phyloP scores from a whole-genome alignment of 2,113 vertebrate species.

The Variabilichromis moorii region DNA sequence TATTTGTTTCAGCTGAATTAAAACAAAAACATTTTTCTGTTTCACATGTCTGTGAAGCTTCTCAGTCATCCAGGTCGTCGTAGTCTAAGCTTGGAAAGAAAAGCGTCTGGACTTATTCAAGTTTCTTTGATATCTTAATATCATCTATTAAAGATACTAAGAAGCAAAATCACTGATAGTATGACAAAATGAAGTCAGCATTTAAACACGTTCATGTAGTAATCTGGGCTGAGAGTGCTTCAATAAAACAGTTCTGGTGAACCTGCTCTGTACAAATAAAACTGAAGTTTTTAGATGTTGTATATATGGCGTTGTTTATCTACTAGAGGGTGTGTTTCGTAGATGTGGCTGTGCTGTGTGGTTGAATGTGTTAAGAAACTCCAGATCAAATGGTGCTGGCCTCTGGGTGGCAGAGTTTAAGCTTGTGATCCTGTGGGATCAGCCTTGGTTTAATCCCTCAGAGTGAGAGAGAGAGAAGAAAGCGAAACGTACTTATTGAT shows the following conservation, averaged over 20 bases:
- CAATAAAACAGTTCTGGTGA: not conserved
- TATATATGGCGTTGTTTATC: not conserved
- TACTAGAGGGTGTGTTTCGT: not conserved
- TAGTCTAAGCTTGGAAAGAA: not conserved
- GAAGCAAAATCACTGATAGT: not conserved
- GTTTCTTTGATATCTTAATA: not conserved
- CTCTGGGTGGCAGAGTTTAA: conserved; percentile 51
- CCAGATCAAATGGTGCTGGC: conserved; percentile 21
- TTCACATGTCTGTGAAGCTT: accelerated
- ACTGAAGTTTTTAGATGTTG: not conserved
- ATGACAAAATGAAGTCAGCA: not conserved
- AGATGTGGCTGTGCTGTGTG: not conserved
- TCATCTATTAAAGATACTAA: not conserved
- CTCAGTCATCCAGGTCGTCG: accelerated
- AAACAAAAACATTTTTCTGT: not conserved
- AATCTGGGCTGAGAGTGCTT: not conserved
- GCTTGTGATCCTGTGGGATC: conserved; percentile 69
- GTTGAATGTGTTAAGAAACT: not conserved
- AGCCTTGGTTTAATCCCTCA: conserved; percentile 59
- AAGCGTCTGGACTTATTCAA: not conserved
- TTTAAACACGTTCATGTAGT: not conserved
- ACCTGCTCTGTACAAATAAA: too few relatives aligned
- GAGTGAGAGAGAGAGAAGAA: not conserved
- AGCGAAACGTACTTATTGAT: not conserved
- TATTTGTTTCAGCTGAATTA: not conserved